Evolutionary conservation across 2,888 invertebrate genomes (phyloP).

Genomic region (Plemyria rubiginata): DNA sequence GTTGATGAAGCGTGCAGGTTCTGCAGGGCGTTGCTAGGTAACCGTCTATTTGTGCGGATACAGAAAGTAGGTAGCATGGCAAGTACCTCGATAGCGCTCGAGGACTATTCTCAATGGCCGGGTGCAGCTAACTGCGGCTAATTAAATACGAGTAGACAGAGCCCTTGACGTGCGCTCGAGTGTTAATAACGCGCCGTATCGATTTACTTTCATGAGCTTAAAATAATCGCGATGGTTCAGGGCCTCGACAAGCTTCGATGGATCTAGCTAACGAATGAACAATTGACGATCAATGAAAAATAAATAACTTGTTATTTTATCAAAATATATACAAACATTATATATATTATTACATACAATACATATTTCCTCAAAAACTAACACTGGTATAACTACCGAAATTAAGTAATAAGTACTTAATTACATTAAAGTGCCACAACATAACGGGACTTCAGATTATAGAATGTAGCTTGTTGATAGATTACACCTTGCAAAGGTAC

Average conservation of each 20-base stretch:
- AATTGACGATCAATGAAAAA: too few relatives aligned
- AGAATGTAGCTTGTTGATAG: too few relatives aligned
- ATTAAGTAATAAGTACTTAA: too few relatives aligned
- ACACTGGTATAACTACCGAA: too few relatives aligned
- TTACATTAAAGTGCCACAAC: too few relatives aligned
- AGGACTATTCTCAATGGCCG: conserved; percentile 31
- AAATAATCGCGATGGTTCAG: conserved; percentile 27
- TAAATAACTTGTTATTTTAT: too few relatives aligned
- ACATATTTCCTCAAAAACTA: too few relatives aligned
- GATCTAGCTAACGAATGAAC: not conserved
- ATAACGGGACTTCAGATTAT: too few relatives aligned
- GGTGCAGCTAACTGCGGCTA: conserved; percentile 44
- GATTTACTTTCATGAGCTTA: conserved; percentile 44
- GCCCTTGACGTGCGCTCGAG: conserved; percentile 51
- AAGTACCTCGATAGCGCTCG: conserved; percentile 31
- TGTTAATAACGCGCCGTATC: conserved; percentile 54
- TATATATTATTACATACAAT: too few relatives aligned
- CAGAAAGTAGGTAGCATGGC: conserved; percentile 1
- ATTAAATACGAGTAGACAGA: conserved; percentile 43
- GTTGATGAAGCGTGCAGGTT: conserved; percentile 57
- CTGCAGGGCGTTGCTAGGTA: conserved; percentile 67
- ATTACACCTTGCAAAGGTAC: too few relatives aligned
- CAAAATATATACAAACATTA: too few relatives aligned
- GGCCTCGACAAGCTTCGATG: conserved; percentile 16
- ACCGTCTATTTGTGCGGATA: conserved; percentile 65